Conservation (phyloP, 37 sponge, comb jelly and placozoan genomes). For the Diacarnus erythraeanus region DNA sequence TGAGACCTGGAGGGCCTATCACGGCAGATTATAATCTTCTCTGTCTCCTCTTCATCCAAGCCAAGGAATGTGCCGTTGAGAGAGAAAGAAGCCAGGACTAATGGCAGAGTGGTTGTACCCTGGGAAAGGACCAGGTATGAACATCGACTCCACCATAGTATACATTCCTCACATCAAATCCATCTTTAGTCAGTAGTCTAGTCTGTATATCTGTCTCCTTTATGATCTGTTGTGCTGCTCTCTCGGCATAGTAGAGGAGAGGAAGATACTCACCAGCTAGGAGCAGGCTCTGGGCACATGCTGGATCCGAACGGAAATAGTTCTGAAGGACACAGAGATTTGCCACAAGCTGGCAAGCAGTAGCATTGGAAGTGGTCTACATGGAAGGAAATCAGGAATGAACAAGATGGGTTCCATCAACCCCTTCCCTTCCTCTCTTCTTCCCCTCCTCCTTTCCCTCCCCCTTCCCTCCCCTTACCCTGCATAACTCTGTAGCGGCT, state of each 20-base stretch:
- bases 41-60: conserved; percentile 3
- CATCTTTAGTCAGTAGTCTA: not conserved
- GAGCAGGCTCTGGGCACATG: conserved; percentile 39
- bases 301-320: conserved; percentile 24
- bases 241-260: conserved; percentile 23
- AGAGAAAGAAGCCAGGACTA: conserved; percentile 43
- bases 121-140: conserved; percentile 1
- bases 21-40: conserved; percentile 56
- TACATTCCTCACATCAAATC: not conserved
- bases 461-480: conserved; percentile 3
- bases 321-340: conserved; percentile 62
- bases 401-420: not conserved
- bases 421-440: too few species aligned
- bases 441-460: too few species aligned
- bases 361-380: not conserved
- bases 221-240: conserved; percentile 11
- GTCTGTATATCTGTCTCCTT: not conserved
- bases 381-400: too few species aligned
- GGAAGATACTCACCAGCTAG: not conserved
- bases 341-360: conserved; percentile 53
- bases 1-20: conserved; percentile 20
- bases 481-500: conserved; percentile 13
- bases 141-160: not conserved
- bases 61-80: conserved; percentile 62
- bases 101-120: conserved; percentile 19